Evolutionary conservation across 2,888 invertebrate genomes (phyloP).

Genomic region (Netelia melanura): DNA sequence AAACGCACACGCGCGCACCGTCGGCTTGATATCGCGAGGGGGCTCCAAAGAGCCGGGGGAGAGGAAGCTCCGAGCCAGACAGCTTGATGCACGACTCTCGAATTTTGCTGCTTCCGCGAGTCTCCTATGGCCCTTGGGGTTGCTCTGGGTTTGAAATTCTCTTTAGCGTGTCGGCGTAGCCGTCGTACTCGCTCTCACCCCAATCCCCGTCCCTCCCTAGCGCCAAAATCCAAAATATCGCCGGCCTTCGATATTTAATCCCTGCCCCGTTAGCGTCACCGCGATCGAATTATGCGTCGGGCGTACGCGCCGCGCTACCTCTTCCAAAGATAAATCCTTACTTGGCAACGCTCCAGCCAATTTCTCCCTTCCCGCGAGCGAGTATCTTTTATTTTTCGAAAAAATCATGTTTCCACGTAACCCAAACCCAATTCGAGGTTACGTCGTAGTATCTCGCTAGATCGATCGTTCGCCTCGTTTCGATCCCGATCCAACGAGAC

Average conservation of each 20-base stretch:
- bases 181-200: neutral
- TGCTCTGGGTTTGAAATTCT: conserved; percentile 40
- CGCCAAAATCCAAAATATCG: conserved; percentile 53
- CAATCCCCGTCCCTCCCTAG: neutral
- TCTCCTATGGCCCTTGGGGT: conserved; percentile 18
- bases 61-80: conserved; percentile 67
- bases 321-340: conserved; percentile 46
- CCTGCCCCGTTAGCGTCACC: conserved; percentile 6
- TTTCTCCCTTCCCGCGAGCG: conserved; percentile 5
- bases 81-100: conserved; percentile 73
- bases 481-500: too few relatives aligned
- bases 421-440: too few relatives aligned
- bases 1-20: neutral
- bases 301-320: conserved; percentile 11
- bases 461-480: neutral
- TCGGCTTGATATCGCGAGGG: conserved; percentile 56
- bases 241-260: conserved; percentile 21
- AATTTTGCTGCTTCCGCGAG: conserved; percentile 69
- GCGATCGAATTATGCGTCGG: conserved; percentile 45
- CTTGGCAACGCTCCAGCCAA: conserved; percentile 56
- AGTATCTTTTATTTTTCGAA: too few relatives aligned
- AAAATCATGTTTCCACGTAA: too few relatives aligned
- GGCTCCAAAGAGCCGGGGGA: conserved; percentile 44
- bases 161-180: conserved; percentile 7
- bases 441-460: neutral